phyloP scores from a whole-genome alignment of 2,797 vertebrate genomes.

The Sebastes flavidus region DNA sequence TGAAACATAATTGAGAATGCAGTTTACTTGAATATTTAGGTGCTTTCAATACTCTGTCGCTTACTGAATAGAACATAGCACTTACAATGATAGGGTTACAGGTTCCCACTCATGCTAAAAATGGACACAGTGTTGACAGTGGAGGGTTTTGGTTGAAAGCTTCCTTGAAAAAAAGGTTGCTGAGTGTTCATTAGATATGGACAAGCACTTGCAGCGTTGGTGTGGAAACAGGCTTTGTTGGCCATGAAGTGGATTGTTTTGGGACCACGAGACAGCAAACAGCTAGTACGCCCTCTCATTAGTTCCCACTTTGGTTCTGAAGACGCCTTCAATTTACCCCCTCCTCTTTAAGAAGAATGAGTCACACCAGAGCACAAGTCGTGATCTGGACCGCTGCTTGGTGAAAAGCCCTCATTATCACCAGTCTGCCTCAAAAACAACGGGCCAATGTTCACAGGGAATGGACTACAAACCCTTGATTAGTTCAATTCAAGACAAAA shows the following conservation, averaged over 20 bases:
- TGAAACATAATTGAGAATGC: too few species aligned
- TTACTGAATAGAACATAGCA: constrained; percentile 2
- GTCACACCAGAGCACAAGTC: constrained; percentile 10
- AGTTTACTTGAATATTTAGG: neutral
- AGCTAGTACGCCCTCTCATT: neutral
- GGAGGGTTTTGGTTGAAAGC: constrained; percentile 27
- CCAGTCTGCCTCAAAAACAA: constrained; percentile 2
- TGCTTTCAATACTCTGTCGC: neutral
- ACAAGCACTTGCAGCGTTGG: constrained; percentile 28
- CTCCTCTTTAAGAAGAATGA: constrained; percentile 18
- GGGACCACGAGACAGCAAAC: neutral
- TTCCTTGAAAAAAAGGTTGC: neutral
- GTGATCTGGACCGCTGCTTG: constrained; percentile 13
- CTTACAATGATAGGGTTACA: constrained; percentile 1
- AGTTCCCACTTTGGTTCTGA: neutral
- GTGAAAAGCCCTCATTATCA: constrained; percentile 25
- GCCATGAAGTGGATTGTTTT: constrained; percentile 24
- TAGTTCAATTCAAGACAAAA: constrained; percentile 1
- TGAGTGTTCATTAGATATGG: constrained; percentile 27
- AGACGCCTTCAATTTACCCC: constrained; percentile 1
- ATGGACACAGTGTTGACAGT: constrained; percentile 14
- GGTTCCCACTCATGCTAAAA: constrained; percentile 48
- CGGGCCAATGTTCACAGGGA: constrained; percentile 1
- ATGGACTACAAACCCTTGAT: neutral
- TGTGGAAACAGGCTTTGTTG: constrained; percentile 33